These are phyloP conservation scores for Ammodytes dubius DNA, from an alignment of 2,113 vertebrate genomes.

Conservation along the genomic window DNA sequence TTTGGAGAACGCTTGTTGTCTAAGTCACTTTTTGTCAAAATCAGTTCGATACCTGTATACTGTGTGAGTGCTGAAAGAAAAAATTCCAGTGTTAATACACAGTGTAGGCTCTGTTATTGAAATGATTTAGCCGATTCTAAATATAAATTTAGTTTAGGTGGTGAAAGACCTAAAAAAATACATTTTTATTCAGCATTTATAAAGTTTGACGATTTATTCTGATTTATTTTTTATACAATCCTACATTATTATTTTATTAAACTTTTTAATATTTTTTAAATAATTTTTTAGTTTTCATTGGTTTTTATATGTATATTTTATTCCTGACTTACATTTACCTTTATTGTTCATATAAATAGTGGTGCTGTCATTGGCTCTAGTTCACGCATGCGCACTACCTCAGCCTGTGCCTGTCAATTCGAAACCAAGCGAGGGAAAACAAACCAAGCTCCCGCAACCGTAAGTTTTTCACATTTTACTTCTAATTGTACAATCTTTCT, in stretches of 20 bases:
- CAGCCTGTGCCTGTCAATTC: constrained; percentile 33
- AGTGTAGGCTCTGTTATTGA: too few relatives aligned
- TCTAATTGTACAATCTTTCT: fast-evolving
- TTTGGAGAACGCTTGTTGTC: too few relatives aligned
- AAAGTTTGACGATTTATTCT: neutral
- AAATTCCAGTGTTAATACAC: too few relatives aligned
- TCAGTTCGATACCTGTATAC: too few relatives aligned
- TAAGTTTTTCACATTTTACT: constrained; percentile 44
- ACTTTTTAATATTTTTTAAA: neutral
- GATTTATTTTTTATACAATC: neutral
- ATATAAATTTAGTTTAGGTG: too few relatives aligned
- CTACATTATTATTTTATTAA: neutral
- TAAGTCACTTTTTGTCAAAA: too few relatives aligned
- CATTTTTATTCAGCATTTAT: neutral
- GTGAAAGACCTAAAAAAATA: neutral
- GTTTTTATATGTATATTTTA: neutral
- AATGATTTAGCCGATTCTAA: too few relatives aligned
- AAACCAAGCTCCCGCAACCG: neutral
- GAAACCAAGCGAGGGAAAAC: constrained; percentile 72
- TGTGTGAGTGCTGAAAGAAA: too few relatives aligned
- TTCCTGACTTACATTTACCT: neutral
- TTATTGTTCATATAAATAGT: neutral
- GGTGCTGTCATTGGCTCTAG: neutral
- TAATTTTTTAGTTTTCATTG: neutral
- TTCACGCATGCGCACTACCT: constrained; percentile 46